These are phyloP conservation scores for Tipula vernalis DNA, from an alignment of 2,888 invertebrate species.

Conservation along the genomic window DNA sequence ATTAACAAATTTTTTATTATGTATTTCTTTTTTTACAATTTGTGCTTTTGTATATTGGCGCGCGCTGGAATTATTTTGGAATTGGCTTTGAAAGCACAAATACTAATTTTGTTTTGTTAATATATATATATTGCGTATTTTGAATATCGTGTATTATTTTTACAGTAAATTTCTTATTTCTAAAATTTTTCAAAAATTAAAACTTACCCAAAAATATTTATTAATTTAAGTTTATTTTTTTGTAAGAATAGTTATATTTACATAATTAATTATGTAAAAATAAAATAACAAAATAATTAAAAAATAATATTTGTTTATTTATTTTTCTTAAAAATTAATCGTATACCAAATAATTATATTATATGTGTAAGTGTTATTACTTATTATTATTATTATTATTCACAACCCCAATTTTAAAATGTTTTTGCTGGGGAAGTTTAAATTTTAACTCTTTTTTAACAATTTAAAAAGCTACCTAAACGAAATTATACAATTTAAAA, in stretches of 20 bases:
- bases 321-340: not conserved
- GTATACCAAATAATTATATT: not conserved
- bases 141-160: not conserved
- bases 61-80: not conserved
- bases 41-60: not conserved
- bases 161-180: not conserved
- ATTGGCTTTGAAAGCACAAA: not conserved
- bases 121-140: not conserved
- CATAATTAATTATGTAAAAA: not conserved
- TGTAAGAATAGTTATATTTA: not conserved
- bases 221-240: not conserved
- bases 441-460: not conserved
- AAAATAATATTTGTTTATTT: not conserved
- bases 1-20: not conserved
- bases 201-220: not conserved
- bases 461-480: not conserved
- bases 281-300: not conserved
- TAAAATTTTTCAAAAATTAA: not conserved
- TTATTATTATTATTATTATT: not conserved
- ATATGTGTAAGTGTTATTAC: not conserved
- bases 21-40: not conserved
- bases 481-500: not conserved
- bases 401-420: not conserved
- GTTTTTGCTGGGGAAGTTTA: not conserved
- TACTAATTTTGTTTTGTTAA: not conserved